These are phyloP conservation scores for Drepana falcataria DNA, from an alignment of 2,888 invertebrate genomes.

Conservation along the genomic window DNA sequence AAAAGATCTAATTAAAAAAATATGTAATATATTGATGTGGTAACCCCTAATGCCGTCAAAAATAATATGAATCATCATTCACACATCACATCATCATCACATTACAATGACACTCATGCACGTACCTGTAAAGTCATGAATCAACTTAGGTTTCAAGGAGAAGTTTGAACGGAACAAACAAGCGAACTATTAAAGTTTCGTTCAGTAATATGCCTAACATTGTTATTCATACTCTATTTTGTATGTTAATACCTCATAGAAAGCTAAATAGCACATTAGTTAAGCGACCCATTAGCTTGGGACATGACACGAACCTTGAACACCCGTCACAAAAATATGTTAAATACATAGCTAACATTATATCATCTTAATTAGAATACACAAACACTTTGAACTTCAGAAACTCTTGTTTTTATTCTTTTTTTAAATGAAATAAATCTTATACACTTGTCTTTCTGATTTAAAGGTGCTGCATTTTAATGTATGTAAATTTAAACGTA, in stretches of 20 bases:
- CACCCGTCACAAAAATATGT: conserved; percentile 47
- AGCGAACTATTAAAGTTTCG: not conserved
- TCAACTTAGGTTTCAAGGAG: not conserved
- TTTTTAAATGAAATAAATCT: too few relatives aligned
- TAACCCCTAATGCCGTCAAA: too few relatives aligned
- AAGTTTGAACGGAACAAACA: not conserved
- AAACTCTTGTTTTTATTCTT: not conserved
- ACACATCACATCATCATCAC: not conserved
- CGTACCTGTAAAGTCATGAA: not conserved
- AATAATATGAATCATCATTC: not conserved
- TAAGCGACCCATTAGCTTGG: conserved; percentile 39
- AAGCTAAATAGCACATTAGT: conserved; percentile 30
- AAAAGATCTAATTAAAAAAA: too few relatives aligned
- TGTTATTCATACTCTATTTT: not conserved
- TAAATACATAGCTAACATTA: conserved; percentile 31
- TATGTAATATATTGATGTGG: too few relatives aligned
- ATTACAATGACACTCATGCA: not conserved
- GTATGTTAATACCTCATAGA: not conserved
- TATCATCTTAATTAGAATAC: conserved; percentile 37
- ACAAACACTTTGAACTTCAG: conserved; percentile 22
- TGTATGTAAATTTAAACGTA: too few relatives aligned
- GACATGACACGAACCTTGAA: conserved; percentile 45
- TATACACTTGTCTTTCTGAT: too few relatives aligned
- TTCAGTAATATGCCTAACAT: not conserved
- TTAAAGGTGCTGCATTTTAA: too few relatives aligned